Conservation (phyloP, 1,140 invertebrate genomes). For the Drosophila yakuba region DNA sequence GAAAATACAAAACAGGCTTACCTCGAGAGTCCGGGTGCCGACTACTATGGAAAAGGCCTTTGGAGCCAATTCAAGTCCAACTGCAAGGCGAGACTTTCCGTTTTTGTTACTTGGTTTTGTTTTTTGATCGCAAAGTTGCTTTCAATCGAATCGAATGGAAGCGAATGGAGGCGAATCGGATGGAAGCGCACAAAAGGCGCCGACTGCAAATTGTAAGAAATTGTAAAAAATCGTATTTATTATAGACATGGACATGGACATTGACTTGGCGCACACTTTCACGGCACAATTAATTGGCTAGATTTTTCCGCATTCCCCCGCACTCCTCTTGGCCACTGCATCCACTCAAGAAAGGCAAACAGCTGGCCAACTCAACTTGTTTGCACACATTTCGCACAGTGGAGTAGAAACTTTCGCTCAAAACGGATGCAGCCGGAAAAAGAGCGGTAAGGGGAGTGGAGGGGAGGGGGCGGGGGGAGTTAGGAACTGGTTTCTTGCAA, state of each 20-base stretch:
- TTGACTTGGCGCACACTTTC: conserved; percentile 64
- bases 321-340: background rate
- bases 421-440: conserved; percentile 70
- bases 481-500: conserved; percentile 65
- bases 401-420: conserved; percentile 71
- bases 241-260: conserved; percentile 59
- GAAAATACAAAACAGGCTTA: conserved; percentile 40
- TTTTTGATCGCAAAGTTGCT: conserved; percentile 53
- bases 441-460: no score
- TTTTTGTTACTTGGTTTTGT: conserved; percentile 43
- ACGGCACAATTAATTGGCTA: conserved; percentile 75
- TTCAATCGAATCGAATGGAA: conserved; percentile 63
- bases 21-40: conserved; percentile 20
- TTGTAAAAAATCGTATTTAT: conserved; percentile 68
- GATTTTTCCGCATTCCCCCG: conserved; percentile 50
- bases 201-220: conserved; percentile 61
- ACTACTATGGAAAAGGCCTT: conserved; percentile 10
- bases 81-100: conserved; percentile 39
- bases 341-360: conserved; percentile 20
- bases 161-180: background rate
- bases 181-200: conserved; percentile 39
- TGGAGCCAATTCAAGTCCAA: conserved; percentile 40
- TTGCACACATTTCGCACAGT: conserved; percentile 66
- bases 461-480: background rate
- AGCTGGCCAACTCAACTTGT: conserved; percentile 69